phyloP scores from a whole-genome alignment of 2,888 invertebrate genomes.

The Cryptocheilus praepositus region DNA sequence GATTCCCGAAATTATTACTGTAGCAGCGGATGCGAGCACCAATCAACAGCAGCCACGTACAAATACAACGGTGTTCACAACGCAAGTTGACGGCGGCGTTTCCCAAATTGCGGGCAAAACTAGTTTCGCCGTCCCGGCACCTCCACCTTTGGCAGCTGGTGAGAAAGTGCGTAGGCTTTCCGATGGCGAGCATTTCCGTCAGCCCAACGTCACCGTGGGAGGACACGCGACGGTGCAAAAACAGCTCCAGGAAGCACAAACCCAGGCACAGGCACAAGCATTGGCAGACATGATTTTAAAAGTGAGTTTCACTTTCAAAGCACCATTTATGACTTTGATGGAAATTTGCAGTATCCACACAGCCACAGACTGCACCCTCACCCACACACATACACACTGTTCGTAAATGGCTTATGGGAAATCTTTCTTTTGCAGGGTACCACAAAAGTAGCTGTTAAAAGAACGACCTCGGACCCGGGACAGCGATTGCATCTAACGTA shows the following conservation, averaged over 20 bases:
- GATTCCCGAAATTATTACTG: conserved; percentile 17
- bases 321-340: too few species aligned
- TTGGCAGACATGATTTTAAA: conserved; percentile 86
- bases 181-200: conserved; percentile 77
- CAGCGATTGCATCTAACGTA: conserved; percentile 78
- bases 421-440: conserved; percentile 66
- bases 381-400: neutral
- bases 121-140: conserved; percentile 79
- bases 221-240: conserved; percentile 69
- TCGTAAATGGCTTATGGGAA: neutral
- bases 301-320: conserved; percentile 49
- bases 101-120: conserved; percentile 69
- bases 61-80: conserved; percentile 65
- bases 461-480: conserved; percentile 85
- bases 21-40: conserved; percentile 69
- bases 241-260: conserved; percentile 72
- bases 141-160: conserved; percentile 74
- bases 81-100: conserved; percentile 54
- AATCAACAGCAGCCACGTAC: conserved; percentile 61
- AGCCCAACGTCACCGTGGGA: conserved; percentile 71
- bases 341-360: too few species aligned
- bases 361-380: too few species aligned
- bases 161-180: conserved; percentile 78
- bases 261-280: conserved; percentile 84
- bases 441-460: conserved; percentile 80